Evolutionary conservation across 2,113 vertebrate species (phyloP).

Genomic region (Archilochus colubris): DNA sequence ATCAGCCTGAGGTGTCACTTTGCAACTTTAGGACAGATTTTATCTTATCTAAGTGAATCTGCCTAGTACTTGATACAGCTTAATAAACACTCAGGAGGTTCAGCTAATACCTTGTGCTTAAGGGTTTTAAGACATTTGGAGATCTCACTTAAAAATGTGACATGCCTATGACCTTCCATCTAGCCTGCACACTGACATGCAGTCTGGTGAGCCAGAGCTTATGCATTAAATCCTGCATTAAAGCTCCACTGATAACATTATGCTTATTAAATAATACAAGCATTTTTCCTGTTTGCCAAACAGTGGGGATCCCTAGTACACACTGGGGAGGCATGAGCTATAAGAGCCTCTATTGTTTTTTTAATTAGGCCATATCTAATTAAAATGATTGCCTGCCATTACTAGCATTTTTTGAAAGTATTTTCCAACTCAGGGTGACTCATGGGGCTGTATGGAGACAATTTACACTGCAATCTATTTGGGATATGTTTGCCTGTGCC

Average conservation of each 20-base stretch:
- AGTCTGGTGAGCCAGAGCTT: not conserved
- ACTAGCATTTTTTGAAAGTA: conserved; percentile 24
- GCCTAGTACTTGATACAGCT: not conserved
- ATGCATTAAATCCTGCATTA: not conserved
- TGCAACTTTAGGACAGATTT: not conserved
- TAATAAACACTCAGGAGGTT: not conserved
- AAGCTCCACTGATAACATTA: not conserved
- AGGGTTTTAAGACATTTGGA: not conserved
- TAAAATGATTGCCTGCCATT: conserved; percentile 48
- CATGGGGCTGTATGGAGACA: conserved; percentile 1
- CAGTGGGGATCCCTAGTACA: conserved; percentile 17
- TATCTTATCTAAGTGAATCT: not conserved
- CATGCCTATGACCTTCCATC: not conserved
- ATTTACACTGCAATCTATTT: not conserved
- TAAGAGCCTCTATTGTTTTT: conserved; percentile 53
- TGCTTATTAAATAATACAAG: conserved; percentile 52
- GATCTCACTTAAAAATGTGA: not conserved
- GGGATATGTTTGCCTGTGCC: conserved; percentile 4
- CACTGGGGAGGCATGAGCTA: conserved; percentile 12
- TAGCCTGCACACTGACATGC: not conserved
- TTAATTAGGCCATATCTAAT: conserved; percentile 67
- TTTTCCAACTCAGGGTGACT: conserved; percentile 44
- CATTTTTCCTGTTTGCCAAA: conserved; percentile 27
- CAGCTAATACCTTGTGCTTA: not conserved
- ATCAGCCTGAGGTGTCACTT: not conserved